A percentile compares a stretch with the other conserved stretches of the same genome.
Conservation (phyloP, 2,797 vertebrate genomes). For the Hypotaenidia okinawae region DNA sequence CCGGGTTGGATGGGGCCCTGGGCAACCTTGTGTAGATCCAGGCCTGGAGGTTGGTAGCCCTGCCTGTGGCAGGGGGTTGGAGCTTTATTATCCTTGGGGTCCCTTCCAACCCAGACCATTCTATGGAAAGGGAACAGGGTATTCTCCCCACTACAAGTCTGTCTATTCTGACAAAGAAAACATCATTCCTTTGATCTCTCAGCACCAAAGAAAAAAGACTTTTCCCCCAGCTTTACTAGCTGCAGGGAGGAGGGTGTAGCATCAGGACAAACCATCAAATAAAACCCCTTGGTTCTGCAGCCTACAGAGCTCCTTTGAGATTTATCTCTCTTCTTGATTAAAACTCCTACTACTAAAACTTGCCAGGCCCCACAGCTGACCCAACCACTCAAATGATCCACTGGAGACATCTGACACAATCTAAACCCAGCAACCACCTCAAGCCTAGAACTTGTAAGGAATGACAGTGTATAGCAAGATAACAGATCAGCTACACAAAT, state of each 20-base stretch:
- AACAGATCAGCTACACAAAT: not conserved
- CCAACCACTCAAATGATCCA: not conserved
- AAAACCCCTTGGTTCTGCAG: not conserved
- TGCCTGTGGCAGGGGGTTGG: too few species aligned
- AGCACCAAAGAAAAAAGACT: not conserved
- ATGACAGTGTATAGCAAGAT: not conserved
- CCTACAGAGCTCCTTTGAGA: not conserved
- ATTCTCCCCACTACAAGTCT: not conserved
- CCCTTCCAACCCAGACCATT: too few species aligned
- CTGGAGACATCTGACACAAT: not conserved
- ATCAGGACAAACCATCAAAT: not conserved
- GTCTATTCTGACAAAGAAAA: not conserved
- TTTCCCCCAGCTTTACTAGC: not conserved
- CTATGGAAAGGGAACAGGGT: not conserved
- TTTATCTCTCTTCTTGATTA: slow-evolving; percentile 10
- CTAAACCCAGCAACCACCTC: not conserved
- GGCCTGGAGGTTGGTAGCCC: too few species aligned
- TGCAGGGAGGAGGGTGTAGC: not conserved
- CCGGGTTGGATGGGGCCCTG: too few species aligned
- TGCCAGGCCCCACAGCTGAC: not conserved
- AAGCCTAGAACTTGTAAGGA: not conserved
- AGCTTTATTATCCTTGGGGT: too few species aligned
- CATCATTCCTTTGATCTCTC: not conserved
- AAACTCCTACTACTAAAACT: not conserved
- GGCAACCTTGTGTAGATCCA: too few species aligned